phyloP scores from a whole-genome alignment of 2,888 invertebrate species.

The Lottia scabra region DNA sequence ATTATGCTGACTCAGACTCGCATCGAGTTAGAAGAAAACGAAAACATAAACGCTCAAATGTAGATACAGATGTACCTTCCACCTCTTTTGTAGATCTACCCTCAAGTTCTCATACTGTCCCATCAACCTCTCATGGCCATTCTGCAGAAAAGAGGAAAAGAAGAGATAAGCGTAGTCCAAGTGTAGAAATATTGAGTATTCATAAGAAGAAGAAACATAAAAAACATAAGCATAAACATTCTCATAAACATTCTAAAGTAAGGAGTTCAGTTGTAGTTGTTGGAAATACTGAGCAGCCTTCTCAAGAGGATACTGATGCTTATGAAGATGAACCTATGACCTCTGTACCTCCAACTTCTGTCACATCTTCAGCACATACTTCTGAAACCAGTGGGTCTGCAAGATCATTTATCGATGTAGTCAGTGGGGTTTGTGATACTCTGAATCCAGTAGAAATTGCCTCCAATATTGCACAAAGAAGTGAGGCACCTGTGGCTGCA shows the following conservation, averaged over 20 bases:
- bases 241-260: background rate
- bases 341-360: slow-evolving; percentile 5
- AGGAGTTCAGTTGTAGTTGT: slow-evolving; percentile 8
- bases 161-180: background rate
- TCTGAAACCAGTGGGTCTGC: background rate
- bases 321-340: slow-evolving; percentile 17
- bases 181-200: slow-evolving; percentile 17
- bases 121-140: background rate
- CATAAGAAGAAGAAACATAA: slow-evolving; percentile 29
- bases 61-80: background rate
- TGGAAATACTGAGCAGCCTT: no score
- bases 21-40: background rate
- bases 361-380: background rate
- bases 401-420: background rate
- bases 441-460: background rate
- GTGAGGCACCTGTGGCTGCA: background rate
- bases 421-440: background rate
- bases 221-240: slow-evolving; percentile 23
- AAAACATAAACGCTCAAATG: background rate
- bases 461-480: background rate
- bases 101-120: background rate
- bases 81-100: background rate
- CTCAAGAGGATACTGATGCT: background rate
- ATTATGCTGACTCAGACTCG: background rate
- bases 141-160: background rate